Conservation (phyloP, 2,797 vertebrate species). For the Urosaurus nigricauda region DNA sequence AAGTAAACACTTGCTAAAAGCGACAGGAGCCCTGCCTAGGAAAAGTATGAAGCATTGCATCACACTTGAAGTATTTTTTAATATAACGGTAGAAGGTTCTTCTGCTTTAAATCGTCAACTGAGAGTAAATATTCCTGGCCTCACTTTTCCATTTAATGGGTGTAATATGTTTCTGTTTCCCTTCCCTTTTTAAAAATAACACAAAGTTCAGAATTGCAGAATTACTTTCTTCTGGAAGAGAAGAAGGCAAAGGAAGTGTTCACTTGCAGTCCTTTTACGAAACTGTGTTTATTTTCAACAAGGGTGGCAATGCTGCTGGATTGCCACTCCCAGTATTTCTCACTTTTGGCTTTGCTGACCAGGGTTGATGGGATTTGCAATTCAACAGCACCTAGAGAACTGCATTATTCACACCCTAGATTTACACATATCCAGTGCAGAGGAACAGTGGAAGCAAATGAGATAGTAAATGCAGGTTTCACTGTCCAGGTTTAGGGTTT, state of each 20-base stretch:
- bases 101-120: background rate
- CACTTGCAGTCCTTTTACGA: background rate
- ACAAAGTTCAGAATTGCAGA: background rate
- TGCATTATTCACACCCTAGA: background rate
- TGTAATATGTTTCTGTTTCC: background rate
- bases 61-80: background rate
- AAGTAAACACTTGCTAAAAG: constrained; percentile 12
- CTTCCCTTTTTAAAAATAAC: background rate
- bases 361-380: no score
- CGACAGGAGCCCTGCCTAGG: background rate
- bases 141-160: constrained; percentile 20
- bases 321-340: no score
- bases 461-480: background rate
- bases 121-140: background rate
- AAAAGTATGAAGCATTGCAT: background rate
- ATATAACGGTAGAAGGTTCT: background rate
- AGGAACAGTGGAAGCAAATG: background rate
- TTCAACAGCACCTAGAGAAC: no score
- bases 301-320: no score
- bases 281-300: no score
- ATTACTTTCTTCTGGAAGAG: background rate
- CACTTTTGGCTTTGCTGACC: no score
- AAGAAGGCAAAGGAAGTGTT: background rate
- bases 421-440: background rate
- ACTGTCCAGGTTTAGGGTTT: no score